phyloP scores from a whole-genome alignment of 2,113 vertebrate genomes.

The Chaetorhynchus papuensis region DNA sequence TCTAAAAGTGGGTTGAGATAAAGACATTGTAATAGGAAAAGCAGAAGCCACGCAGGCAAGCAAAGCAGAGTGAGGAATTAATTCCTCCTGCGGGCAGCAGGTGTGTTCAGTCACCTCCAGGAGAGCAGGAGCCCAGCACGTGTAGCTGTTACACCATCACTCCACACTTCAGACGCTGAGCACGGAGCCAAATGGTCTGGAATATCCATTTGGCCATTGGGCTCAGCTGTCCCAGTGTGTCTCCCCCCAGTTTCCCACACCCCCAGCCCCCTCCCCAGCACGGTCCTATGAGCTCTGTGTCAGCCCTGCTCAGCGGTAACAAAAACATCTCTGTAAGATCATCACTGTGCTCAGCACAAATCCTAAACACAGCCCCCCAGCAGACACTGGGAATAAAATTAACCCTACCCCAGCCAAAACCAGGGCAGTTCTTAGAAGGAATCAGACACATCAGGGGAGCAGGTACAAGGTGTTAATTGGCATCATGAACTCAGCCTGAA shows the following conservation, averaged over 20 bases:
- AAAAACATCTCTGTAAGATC: neutral
- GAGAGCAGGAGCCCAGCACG: neutral
- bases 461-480: neutral
- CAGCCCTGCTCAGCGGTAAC: neutral
- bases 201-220: neutral
- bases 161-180: rapidly evolving
- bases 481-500: rapidly evolving
- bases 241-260: neutral
- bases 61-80: neutral
- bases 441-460: neutral
- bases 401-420: neutral
- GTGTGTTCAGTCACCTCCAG: neutral
- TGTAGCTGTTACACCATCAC: rapidly evolving
- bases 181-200: neutral
- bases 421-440: neutral
- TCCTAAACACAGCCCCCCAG: neutral
- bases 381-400: neutral
- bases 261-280: neutral
- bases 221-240: neutral
- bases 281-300: neutral
- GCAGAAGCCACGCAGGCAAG: neutral
- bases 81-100: neutral
- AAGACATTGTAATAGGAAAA: neutral
- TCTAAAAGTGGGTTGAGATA: too few species aligned
- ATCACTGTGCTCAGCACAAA: neutral